Evolutionary conservation across 2,113 vertebrate genomes (phyloP).

Genomic region (Sakesphorus luctuosus): DNA sequence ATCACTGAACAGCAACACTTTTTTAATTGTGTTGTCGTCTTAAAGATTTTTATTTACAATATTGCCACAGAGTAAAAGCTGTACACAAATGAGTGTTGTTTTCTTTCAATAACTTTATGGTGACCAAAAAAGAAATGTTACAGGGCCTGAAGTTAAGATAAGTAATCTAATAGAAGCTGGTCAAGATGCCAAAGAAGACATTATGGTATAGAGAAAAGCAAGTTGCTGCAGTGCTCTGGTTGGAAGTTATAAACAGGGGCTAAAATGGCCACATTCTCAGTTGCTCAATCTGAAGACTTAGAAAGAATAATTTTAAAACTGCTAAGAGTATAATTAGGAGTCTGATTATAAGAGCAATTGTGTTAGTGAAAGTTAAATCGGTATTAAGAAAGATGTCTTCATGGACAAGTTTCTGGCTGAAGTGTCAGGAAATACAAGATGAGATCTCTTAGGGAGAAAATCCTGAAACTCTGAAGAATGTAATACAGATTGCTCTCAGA

Average conservation of each 20-base stretch:
- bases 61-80: neutral
- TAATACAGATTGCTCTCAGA: constrained; percentile 16
- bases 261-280: neutral
- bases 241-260: neutral
- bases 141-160: neutral
- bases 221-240: neutral
- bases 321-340: constrained; percentile 6
- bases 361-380: neutral
- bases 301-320: constrained; percentile 27
- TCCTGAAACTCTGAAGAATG: neutral
- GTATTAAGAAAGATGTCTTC: neutral
- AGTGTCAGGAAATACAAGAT: constrained; percentile 16
- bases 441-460: neutral
- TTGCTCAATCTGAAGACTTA: neutral
- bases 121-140: neutral
- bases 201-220: neutral
- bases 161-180: neutral
- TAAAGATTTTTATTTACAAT: neutral
- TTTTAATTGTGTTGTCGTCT: neutral
- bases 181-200: neutral
- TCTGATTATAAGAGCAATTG: constrained; percentile 15
- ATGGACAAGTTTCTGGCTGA: constrained; percentile 31
- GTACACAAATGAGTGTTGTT: neutral
- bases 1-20: neutral
- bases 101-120: neutral